These are phyloP conservation scores for Heteromurus nitidus DNA, from an alignment of 2,888 invertebrate genomes.

Conservation along the genomic window DNA sequence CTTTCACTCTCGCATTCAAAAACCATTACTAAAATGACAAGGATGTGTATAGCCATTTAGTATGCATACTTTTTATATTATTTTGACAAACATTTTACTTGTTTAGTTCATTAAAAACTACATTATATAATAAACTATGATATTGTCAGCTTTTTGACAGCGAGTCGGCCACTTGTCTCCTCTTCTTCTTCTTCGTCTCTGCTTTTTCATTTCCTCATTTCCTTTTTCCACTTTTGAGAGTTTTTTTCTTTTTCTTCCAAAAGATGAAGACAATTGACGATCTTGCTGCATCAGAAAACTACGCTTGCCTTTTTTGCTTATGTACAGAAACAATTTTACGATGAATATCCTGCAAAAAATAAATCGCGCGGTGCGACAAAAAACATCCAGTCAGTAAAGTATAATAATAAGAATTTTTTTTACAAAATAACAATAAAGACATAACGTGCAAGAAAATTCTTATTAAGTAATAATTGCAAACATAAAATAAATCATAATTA, in stretches of 20 bases:
- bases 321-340: conserved; percentile 55
- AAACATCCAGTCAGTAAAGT: conserved; percentile 9
- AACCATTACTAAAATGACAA: conserved; percentile 15
- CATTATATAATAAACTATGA: conserved; percentile 27
- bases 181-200: conserved; percentile 34
- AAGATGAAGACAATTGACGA: conserved; percentile 46
- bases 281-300: conserved; percentile 30
- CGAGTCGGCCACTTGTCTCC: conserved; percentile 47
- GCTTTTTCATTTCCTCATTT: conserved; percentile 12
- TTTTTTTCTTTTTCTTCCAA: not conserved
- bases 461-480: conserved; percentile 14
- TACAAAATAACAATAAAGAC: not conserved
- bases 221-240: not conserved
- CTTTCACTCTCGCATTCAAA: conserved; percentile 30
- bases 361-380: conserved; percentile 17
- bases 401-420: not conserved
- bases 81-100: conserved; percentile 8
- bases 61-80: not conserved
- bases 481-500: not conserved
- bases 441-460: not conserved
- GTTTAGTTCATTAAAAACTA: not conserved
- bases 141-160: conserved; percentile 41
- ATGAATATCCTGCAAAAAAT: conserved; percentile 60
- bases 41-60: conserved; percentile 5
- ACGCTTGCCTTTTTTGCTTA: conserved; percentile 49